Conservation (phyloP, 2,113 vertebrate species). For the Abramis brama region DNA sequence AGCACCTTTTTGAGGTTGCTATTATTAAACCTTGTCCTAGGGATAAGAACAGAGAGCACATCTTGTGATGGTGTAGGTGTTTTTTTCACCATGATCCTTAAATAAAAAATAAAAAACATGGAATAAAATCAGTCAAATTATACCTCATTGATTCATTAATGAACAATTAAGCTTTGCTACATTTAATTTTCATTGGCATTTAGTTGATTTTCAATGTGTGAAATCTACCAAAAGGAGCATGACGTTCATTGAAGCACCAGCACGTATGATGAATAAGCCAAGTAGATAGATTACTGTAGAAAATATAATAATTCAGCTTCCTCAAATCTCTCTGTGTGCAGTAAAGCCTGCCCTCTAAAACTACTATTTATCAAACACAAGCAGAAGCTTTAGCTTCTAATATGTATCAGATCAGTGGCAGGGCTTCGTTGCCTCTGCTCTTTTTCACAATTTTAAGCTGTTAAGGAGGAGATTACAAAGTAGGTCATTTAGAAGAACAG, state of each 20-base stretch:
- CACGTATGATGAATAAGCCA: conserved; percentile 21
- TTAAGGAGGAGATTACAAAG: conserved; percentile 62
- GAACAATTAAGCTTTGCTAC: neutral
- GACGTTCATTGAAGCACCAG: neutral
- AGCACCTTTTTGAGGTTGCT: conserved; percentile 24
- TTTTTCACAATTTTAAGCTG: conserved; percentile 21
- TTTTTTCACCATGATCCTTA: neutral
- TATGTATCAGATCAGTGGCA: conserved; percentile 43
- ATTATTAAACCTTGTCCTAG: conserved; percentile 43
- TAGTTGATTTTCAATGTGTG: conserved; percentile 14
- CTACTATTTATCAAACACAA: conserved; percentile 45
- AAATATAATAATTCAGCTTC: conserved; percentile 41
- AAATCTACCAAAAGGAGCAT: conserved; percentile 23
- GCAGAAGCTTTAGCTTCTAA: conserved; percentile 17
- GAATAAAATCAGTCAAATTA: neutral
- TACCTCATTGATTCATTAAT: neutral
- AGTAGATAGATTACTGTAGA: neutral
- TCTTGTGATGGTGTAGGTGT: neutral
- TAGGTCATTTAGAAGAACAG: conserved; percentile 61
- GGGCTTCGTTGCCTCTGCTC: conserved; percentile 41
- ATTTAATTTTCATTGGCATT: neutral
- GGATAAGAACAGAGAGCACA: conserved; percentile 23
- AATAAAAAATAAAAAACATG: neutral
- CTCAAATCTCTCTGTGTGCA: conserved; percentile 27
- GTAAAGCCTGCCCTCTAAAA: conserved; percentile 32